Evolutionary conservation across 1,140 invertebrate genomes (phyloP).

Genomic region (Belonocnema kinseyi): DNA sequence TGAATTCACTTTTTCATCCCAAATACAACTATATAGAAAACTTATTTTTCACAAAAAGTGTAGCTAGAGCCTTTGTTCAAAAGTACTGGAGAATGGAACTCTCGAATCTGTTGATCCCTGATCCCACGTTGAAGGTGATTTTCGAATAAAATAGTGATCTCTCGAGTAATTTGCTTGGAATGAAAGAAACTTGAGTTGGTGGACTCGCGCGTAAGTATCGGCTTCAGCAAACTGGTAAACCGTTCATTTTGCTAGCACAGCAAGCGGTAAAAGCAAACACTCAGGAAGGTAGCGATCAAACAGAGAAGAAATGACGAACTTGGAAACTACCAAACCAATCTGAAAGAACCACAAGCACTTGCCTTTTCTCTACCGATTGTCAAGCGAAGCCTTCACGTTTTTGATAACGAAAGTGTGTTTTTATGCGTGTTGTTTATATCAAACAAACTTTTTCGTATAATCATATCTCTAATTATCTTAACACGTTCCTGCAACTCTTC

Average conservation of each 20-base stretch:
- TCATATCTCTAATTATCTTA: slow-evolving; percentile 54
- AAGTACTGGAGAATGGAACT: background rate
- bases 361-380: slow-evolving; percentile 18
- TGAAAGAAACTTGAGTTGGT: slow-evolving; percentile 35
- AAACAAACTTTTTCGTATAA: slow-evolving; percentile 43
- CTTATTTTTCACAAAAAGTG: too few species aligned
- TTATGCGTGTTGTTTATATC: slow-evolving; percentile 48
- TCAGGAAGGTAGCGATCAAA: slow-evolving; percentile 59
- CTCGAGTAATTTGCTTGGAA: slow-evolving; percentile 42
- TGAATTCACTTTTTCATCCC: too few species aligned
- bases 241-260: slow-evolving; percentile 26
- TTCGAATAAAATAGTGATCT: slow-evolving; percentile 16
- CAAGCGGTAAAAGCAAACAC: slow-evolving; percentile 51
- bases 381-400: slow-evolving; percentile 30
- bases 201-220: slow-evolving; percentile 24
- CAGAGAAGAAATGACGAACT: slow-evolving; percentile 48
- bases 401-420: slow-evolving; percentile 45
- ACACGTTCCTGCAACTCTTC: background rate
- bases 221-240: slow-evolving; percentile 22
- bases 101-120: background rate
- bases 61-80: too few species aligned
- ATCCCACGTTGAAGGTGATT: background rate
- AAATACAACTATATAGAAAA: too few species aligned
- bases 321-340: slow-evolving; percentile 37
- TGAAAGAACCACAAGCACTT: slow-evolving; percentile 59